Evolutionary conservation across 2,888 invertebrate genomes (phyloP).

Genomic region (Meliscaeva auricollis): DNA sequence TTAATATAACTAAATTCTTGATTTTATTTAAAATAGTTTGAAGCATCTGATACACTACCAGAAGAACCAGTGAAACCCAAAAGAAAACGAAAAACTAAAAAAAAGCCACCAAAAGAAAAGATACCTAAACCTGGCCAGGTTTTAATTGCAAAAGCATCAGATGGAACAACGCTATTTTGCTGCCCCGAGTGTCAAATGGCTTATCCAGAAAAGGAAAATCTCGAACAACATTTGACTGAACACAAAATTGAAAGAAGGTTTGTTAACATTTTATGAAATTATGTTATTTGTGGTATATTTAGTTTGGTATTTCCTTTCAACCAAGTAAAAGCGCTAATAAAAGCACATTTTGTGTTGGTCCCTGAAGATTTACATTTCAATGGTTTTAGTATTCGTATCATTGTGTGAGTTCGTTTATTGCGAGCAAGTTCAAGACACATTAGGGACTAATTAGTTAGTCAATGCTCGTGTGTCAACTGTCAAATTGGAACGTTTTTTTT

Average conservation of each 20-base stretch:
- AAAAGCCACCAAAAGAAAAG: slow-evolving; percentile 91
- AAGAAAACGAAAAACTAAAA: slow-evolving; percentile 91
- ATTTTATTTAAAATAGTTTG: slow-evolving; percentile 70
- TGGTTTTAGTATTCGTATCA: too few species aligned
- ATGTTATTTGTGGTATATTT: background rate
- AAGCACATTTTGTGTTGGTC: too few species aligned
- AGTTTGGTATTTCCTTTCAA: too few species aligned
- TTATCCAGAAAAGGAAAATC: slow-evolving; percentile 90
- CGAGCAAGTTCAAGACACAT: too few species aligned
- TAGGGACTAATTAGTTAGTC: too few species aligned
- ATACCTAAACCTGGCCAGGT: slow-evolving; percentile 92
- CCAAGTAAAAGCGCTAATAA: too few species aligned
- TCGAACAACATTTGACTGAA: slow-evolving; percentile 91
- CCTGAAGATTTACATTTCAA: too few species aligned
- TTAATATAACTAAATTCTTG: slow-evolving; percentile 6
- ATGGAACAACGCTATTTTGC: slow-evolving; percentile 90
- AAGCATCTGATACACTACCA: slow-evolving; percentile 82
- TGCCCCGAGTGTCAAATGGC: slow-evolving; percentile 94
- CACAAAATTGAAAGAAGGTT: slow-evolving; percentile 91
- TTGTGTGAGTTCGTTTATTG: too few species aligned
- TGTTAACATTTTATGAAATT: slow-evolving; percentile 5
- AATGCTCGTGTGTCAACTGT: too few species aligned
- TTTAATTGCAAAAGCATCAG: slow-evolving; percentile 89
- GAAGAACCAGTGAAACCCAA: slow-evolving; percentile 77
- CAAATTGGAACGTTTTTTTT: too few species aligned